Base-by-base conservation (phyloP, 2,113 vertebrate genomes). In the Protomyctophum bolini region DNA sequence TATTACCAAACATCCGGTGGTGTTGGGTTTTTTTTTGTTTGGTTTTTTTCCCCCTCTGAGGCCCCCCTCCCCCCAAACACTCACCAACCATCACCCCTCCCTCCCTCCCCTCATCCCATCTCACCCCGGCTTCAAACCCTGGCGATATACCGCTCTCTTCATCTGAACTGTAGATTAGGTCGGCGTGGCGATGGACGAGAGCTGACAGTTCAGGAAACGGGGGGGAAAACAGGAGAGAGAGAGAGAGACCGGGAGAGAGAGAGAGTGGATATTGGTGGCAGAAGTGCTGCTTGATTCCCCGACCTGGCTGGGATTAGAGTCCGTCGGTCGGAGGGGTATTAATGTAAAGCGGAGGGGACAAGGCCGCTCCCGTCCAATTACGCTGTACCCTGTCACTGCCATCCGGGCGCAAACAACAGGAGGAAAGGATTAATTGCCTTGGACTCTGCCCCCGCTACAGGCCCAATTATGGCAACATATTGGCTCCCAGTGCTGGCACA, bases 341-440 rank as follows among this genome's bases (percentile, higher is more conserved):
- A 97, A 96, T 97, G 96, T 97, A 95, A 96, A 97, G 95, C 93
- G 93, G 94, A 95, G 93, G 94, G 95, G 95, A 97, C 94, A 95
- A 94, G 95, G 94, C 94, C 83, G 91, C 94, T 96, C 94, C 92
- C 93, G 95, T 98, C 96, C 96, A 98, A 99, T 99, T 98, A 98
- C 92, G 94, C 94, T 94, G 94, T 93, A 95, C 94, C 94, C 94
- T 93, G 91, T 97, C 95, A 96, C 95, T 93, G 93, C 95, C 95
- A 94, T 95, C 93, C 93, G 94, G 94, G 94, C 92, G 89, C 94
- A 96, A 97, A 97, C 95, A 97, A 96, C 96, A 95, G 93, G 93
- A 96, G 96, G 94, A 94, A 92, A 94, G 95, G 95, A 98, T 98
- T 99, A 99, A 99, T 99, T 98, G 97, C 96, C 95, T 96, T 96